These are phyloP conservation scores for Chrysolina oricalcia DNA, from an alignment of 2,888 invertebrate species.

Conservation along the genomic window DNA sequence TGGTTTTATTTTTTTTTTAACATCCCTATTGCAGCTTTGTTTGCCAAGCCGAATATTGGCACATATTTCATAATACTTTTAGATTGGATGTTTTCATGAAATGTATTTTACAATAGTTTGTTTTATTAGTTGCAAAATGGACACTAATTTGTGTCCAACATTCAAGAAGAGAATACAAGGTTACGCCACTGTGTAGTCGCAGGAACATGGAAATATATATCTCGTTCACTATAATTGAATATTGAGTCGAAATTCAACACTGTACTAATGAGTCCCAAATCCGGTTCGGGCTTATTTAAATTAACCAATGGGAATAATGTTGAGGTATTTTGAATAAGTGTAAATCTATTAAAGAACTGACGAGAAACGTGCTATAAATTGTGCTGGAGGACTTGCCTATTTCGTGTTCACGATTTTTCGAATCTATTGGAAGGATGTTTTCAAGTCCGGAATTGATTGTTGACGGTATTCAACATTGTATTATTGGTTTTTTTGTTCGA, in stretches of 20 bases:
- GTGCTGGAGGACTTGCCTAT: conserved; percentile 14
- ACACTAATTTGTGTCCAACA: no score
- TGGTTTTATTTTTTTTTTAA: no score
- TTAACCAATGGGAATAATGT: conserved; percentile 13
- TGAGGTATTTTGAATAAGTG: conserved; percentile 23
- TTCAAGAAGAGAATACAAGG: not conserved
- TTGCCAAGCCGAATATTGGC: no score
- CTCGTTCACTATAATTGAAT: conserved; percentile 19
- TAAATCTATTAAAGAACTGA: conserved; percentile 21
- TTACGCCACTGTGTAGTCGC: conserved; percentile 16
- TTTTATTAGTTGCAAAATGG: no score
- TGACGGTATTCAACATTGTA: conserved; percentile 9
- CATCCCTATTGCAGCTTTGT: no score
- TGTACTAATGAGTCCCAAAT: conserved; percentile 18
- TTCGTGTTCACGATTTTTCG: conserved; percentile 6
- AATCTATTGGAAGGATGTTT: conserved; percentile 8
- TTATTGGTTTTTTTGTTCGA: conserved; percentile 9
- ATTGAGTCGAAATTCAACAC: conserved; percentile 21
- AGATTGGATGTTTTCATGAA: no score
- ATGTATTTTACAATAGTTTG: no score
- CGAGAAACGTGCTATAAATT: conserved; percentile 17
- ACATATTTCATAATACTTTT: no score
- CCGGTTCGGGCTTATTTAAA: conserved; percentile 14
- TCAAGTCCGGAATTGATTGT: conserved; percentile 5
- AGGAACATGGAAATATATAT: conserved; percentile 5